Percentiles rank a stretch among this genome's conserved stretches.
These are phyloP conservation scores for Neria commutata DNA, from an alignment of 2,888 invertebrate genomes.

Conservation along the genomic window DNA sequence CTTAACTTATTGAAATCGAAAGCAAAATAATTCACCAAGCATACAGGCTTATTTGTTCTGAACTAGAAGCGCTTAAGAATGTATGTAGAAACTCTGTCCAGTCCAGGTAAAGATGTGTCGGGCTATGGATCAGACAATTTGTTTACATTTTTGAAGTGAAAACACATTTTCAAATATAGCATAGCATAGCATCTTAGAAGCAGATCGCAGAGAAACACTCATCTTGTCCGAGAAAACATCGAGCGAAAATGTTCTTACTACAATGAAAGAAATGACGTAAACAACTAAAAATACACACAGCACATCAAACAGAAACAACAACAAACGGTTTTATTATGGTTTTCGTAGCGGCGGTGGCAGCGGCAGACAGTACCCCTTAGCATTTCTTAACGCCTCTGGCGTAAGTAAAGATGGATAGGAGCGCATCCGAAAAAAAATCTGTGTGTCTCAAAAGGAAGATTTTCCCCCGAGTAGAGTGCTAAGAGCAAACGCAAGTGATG, in stretches of 20 bases:
- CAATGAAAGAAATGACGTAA: constrained; percentile 50
- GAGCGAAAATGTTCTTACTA: constrained; percentile 15
- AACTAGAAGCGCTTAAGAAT: too few species aligned
- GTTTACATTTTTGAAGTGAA: constrained; percentile 12
- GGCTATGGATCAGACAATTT: neutral
- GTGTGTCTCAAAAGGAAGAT: neutral
- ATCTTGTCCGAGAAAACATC: constrained; percentile 11
- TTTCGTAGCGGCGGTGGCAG: constrained; percentile 21
- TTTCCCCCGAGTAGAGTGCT: too few species aligned
- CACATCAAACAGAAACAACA: constrained; percentile 29
- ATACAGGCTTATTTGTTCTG: too few species aligned
- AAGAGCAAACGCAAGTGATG: too few species aligned
- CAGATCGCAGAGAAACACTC: neutral
- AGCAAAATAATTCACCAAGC: too few species aligned
- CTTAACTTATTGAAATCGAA: too few species aligned
- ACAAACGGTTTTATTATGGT: constrained; percentile 31
- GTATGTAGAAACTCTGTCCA: neutral
- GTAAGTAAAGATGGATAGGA: neutral
- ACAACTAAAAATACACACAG: constrained; percentile 53
- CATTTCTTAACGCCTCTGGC: constrained; percentile 34
- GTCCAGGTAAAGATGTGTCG: neutral
- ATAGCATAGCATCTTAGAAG: neutral
- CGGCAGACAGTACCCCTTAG: constrained; percentile 44
- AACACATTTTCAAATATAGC: neutral
- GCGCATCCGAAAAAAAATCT: neutral